A percentile compares a stretch with the other conserved stretches of the same genome.
Conservation (phyloP, 2,797 vertebrate species). For the Rhinophrynus dorsalis region DNA sequence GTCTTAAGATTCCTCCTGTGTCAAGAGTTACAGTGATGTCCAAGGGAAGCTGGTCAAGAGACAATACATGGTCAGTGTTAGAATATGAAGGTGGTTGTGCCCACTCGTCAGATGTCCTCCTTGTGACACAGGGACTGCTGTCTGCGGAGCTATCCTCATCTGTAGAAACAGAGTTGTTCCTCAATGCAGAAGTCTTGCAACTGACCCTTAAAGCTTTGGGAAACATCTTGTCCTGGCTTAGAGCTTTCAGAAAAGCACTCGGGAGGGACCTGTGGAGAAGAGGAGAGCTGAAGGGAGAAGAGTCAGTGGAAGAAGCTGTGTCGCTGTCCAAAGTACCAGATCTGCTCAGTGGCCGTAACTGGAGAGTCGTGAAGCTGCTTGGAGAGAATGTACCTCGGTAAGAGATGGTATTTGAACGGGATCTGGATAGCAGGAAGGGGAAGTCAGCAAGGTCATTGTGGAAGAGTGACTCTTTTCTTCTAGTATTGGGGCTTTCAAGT, state of each 20-base stretch:
- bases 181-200: slow-evolving; percentile 64
- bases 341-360: slow-evolving; percentile 55
- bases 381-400: slow-evolving; percentile 56
- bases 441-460: slow-evolving; percentile 70
- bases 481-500: slow-evolving; percentile 81
- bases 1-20: slow-evolving; percentile 72
- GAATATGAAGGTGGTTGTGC: slow-evolving; percentile 12
- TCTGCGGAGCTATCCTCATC: slow-evolving; percentile 90
- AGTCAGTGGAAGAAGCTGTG: slow-evolving; percentile 78
- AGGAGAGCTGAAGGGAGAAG: slow-evolving; percentile 78
- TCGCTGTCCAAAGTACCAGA: slow-evolving; percentile 78
- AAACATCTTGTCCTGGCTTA: slow-evolving; percentile 77
- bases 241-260: slow-evolving; percentile 70
- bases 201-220: slow-evolving; percentile 65
- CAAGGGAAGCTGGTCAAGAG: slow-evolving; percentile 56
- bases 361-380: background rate
- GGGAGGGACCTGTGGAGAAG: slow-evolving; percentile 71
- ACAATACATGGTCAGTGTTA: slow-evolving; percentile 69
- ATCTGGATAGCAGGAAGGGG: slow-evolving; percentile 60
- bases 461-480: slow-evolving; percentile 82
- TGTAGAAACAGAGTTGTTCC: slow-evolving; percentile 85
- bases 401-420: slow-evolving; percentile 64
- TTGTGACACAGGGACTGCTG: slow-evolving; percentile 81
- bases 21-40: slow-evolving; percentile 28
- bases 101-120: slow-evolving; percentile 74